A percentile compares a stretch with the other conserved stretches of the same genome.
Evolutionary conservation across 2,113 vertebrate species (phyloP).

Genomic region (Takifugu flavidus): DNA sequence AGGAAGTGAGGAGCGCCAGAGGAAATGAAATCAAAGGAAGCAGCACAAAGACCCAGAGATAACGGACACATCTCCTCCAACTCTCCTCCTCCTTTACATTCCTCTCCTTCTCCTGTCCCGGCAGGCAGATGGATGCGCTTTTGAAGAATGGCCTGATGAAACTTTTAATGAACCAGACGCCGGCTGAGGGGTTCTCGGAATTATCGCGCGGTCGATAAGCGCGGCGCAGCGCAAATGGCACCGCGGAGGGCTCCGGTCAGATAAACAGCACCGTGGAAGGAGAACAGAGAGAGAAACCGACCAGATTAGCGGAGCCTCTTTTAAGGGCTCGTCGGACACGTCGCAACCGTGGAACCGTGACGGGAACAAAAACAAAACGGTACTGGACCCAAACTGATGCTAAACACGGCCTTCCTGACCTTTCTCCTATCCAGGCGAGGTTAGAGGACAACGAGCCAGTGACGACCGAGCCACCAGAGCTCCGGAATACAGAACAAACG

Average conservation of each 20-base stretch:
- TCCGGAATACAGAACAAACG: too few relatives aligned
- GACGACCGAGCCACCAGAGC: too few relatives aligned
- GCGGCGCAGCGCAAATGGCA: constrained; percentile 57
- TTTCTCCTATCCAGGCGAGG: too few relatives aligned
- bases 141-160: constrained; percentile 62
- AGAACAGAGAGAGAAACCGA: constrained; percentile 61
- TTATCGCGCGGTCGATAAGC: constrained; percentile 69
- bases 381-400: too few relatives aligned
- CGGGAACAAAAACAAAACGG: not conserved
- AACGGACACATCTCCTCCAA: constrained; percentile 32
- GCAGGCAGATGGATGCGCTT: constrained; percentile 63
- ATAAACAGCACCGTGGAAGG: constrained; percentile 67
- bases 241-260: constrained; percentile 60
- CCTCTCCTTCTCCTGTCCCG: constrained; percentile 24
- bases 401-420: too few relatives aligned
- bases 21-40: constrained; percentile 60
- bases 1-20: constrained; percentile 42
- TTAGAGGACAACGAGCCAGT: too few relatives aligned
- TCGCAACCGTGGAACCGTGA: constrained; percentile 37
- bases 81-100: constrained; percentile 16
- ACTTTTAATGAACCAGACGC: constrained; percentile 74
- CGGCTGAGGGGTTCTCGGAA: constrained; percentile 60
- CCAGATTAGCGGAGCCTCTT: constrained; percentile 63
- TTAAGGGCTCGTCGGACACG: constrained; percentile 57
- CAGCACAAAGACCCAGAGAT: constrained; percentile 49